Evolutionary conservation across 2,888 invertebrate genomes (phyloP).

Genomic region (Homarus gammarus): DNA sequence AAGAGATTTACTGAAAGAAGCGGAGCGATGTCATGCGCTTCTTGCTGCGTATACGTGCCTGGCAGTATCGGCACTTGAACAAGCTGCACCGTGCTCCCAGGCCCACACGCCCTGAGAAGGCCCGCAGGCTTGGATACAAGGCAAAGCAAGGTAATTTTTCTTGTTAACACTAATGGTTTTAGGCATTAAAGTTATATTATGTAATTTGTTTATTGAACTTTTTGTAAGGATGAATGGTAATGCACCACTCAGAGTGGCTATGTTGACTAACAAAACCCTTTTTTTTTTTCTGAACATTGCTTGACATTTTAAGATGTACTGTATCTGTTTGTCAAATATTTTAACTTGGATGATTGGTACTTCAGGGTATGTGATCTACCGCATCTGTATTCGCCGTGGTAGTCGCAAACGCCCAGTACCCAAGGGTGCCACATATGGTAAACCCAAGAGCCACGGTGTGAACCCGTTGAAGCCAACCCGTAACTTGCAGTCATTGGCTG

Average conservation of each 20-base stretch:
- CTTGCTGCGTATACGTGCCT: conserved; percentile 95
- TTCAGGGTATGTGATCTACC: conserved; percentile 95
- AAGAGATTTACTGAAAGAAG: conserved; percentile 99
- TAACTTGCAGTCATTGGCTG: conserved; percentile 96
- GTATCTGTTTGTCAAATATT: not conserved
- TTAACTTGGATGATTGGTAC: conserved; percentile 41
- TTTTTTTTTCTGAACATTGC: not conserved
- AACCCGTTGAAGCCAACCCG: conserved; percentile 98
- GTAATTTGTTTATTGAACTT: too few relatives aligned
- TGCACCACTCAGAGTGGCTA: conserved; percentile 1
- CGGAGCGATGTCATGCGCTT: conserved; percentile 99
- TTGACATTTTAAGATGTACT: not conserved
- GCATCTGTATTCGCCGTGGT: conserved; percentile 98
- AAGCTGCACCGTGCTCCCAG: conserved; percentile 96
- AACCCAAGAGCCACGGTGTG: conserved; percentile 99
- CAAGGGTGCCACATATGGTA: conserved; percentile 98
- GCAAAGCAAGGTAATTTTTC: conserved; percentile 93
- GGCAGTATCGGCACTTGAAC: conserved; percentile 98
- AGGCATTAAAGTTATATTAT: not conserved
- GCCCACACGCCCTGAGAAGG: conserved; percentile 98
- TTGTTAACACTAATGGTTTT: not conserved
- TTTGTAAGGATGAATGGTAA: conserved; percentile 8
- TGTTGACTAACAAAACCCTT: not conserved
- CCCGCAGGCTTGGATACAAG: conserved; percentile 96
- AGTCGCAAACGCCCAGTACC: conserved; percentile 99